Percentiles rank a stretch among this genome's conserved stretches.
These are phyloP conservation scores for Pollachius pollachius DNA, from an alignment of 2,113 vertebrate genomes.

Conservation along the genomic window DNA sequence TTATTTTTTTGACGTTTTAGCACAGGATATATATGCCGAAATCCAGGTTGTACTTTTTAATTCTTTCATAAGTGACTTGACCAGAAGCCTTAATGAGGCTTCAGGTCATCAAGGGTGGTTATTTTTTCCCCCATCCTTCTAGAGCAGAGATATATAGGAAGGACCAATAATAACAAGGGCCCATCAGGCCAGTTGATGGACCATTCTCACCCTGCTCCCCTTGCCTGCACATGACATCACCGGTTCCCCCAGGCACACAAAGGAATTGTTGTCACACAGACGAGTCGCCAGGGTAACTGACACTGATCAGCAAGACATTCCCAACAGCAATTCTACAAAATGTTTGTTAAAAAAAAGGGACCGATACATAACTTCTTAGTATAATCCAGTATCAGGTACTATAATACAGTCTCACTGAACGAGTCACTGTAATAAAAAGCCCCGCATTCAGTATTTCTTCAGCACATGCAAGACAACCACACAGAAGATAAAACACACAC, in stretches of 20 bases:
- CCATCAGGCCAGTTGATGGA: slow-evolving; percentile 12
- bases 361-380: background rate
- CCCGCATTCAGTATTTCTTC: background rate
- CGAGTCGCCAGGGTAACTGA: slow-evolving; percentile 13
- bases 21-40: no score
- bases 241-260: slow-evolving; percentile 27
- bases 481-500: slow-evolving; percentile 3
- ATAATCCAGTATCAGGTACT: no score
- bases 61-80: no score
- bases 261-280: slow-evolving; percentile 38
- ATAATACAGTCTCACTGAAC: no score
- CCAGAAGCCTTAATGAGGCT: no score
- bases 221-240: slow-evolving; percentile 19
- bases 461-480: slow-evolving; percentile 4
- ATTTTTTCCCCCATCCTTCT: no score
- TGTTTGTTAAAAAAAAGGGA: background rate
- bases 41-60: no score
- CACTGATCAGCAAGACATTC: slow-evolving; percentile 10
- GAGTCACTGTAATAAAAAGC: no score
- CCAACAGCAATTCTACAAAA: background rate
- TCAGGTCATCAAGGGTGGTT: no score
- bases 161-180: slow-evolving; percentile 10
- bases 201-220: no score
- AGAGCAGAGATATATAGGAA: slow-evolving; percentile 20
- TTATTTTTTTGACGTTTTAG: no score